Conservation (phyloP, 2,797 vertebrate genomes). For the Helarctos malayanus region DNA sequence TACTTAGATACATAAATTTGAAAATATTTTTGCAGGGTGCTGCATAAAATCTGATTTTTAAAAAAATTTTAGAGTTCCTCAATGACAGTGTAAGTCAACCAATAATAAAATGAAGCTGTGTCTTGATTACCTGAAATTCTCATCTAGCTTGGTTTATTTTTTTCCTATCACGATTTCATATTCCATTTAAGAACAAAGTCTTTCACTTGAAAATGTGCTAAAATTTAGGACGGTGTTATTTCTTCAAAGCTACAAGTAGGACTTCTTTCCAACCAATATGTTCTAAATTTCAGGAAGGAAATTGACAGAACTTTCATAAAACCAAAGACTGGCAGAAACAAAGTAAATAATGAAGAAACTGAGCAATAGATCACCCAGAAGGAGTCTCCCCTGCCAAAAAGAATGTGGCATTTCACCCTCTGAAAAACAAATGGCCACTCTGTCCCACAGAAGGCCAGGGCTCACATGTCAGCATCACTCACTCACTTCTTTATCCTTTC, state of each 20-base stretch:
- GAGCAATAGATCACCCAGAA: constrained; percentile 56
- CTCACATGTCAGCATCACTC: constrained; percentile 87
- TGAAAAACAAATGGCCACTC: constrained; percentile 49
- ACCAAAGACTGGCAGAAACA: constrained; percentile 67
- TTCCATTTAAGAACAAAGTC: constrained; percentile 76
- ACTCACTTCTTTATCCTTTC: constrained; percentile 99
- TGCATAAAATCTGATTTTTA: background rate
- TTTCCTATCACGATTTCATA: constrained; percentile 63
- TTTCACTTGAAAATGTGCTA: constrained; percentile 78
- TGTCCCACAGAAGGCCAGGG: constrained; percentile 40
- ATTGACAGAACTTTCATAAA: constrained; percentile 75
- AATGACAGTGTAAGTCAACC: constrained; percentile 27
- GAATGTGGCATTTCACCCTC: constrained; percentile 60
- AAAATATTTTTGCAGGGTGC: constrained; percentile 1
- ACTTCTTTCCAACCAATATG: constrained; percentile 74
- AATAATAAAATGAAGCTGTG: constrained; percentile 9
- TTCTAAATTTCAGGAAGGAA: constrained; percentile 80
- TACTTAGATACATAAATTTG: constrained; percentile 45
- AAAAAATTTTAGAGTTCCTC: constrained; percentile 4
- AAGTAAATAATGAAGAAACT: constrained; percentile 75
- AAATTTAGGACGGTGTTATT: constrained; percentile 69
- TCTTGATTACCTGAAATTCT: constrained; percentile 59
- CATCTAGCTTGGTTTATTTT: constrained; percentile 37
- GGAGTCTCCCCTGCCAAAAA: constrained; percentile 9
- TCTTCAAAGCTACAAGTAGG: constrained; percentile 75